Percentiles rank a stretch among this genome's conserved stretches.
Evolutionary conservation across 2,888 invertebrate genomes (phyloP).

Genomic region (Microplitis deprimator): DNA sequence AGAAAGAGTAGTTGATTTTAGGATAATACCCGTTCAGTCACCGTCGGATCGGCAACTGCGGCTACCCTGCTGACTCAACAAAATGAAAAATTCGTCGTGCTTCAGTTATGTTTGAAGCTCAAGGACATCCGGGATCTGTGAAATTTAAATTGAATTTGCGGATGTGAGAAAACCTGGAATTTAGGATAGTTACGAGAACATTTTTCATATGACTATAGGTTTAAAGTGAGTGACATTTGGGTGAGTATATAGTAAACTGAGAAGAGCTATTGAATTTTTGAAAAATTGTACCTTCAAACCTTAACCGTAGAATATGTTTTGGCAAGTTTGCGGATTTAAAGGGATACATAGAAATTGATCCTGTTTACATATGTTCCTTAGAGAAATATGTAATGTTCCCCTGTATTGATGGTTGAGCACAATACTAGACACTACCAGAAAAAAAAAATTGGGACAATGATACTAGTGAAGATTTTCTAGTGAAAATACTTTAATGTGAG

Average conservation of each 20-base stretch:
- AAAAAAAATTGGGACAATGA: conserved; percentile 34
- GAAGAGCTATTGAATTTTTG: conserved; percentile 48
- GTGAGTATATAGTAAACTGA: conserved; percentile 16
- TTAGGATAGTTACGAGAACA: conserved; percentile 32
- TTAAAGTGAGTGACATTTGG: conserved; percentile 20
- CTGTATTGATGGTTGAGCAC: background rate
- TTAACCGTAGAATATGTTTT: conserved; percentile 41
- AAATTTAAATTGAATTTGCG: conserved; percentile 58
- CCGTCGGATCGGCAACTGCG: conserved; percentile 28
- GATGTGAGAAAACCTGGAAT: conserved; percentile 55
- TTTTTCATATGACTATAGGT: conserved; percentile 45
- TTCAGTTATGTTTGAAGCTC: conserved; percentile 61
- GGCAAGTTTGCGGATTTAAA: conserved; percentile 48
- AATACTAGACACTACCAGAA: background rate
- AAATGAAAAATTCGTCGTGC: conserved; percentile 62
- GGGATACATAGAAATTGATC: conserved; percentile 36
- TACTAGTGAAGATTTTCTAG: conserved; percentile 1
- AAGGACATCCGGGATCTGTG: conserved; percentile 57
- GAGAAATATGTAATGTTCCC: conserved; percentile 29
- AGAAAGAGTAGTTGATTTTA: conserved; percentile 41
- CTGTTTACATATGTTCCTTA: conserved; percentile 26
- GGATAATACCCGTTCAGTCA: conserved; percentile 35
- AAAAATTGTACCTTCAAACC: conserved; percentile 22
- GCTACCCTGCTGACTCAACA: conserved; percentile 44
- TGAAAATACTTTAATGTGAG: too few species aligned